Base-by-base conservation (phyloP, 2,797 vertebrate species). In the Thunnus albacares region DNA sequence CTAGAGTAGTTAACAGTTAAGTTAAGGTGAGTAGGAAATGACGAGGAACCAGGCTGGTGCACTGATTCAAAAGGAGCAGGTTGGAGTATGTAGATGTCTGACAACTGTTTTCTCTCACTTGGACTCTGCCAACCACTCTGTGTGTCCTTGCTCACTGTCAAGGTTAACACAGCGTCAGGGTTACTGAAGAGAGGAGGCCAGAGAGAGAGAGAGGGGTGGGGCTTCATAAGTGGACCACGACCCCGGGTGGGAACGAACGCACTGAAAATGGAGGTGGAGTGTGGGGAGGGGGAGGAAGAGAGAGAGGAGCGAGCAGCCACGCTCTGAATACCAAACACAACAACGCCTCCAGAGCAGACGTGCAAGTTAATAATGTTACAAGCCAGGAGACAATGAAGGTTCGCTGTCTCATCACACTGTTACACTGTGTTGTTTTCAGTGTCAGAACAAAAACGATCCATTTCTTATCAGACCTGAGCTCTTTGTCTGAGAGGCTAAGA, bases 101-200 rank as follows among this genome's bases (percentile, higher is more conserved):
- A 79, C 77, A 79, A 81, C 77, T 77, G 85, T 89, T 90, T 88
- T 84, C 71, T 85, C 86, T 91, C 57, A 55, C 61, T 87, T 89
- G 81, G 76, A 88, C 78, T 91, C 77, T 87, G 83, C 66, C 65
- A 81, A 69, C 69, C 61, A 4, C 13, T 43, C 41, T 43, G 47
- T 0, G 11, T 72, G 93, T 89, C 93, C 94, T 96, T 94, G 93
- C 75, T 82, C 72, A 55, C 69, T n/a, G 71, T 88, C 89, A 93
- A 94, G 90, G 95, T 81, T 88, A 94, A 90, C 11, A 72, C 77
- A 20, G 73, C 75, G 80, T 92, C 93, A 94, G 75, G 93, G 93
- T 92, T 90, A 86, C 66, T 79, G 61, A 66, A 56, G 75, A 51
- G 74, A 79, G 65, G 80, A 63, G 83, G 85, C 76, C 61, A 47